Conservation (phyloP, 2,113 vertebrate genomes). For the Chelonoidis abingdonii region DNA sequence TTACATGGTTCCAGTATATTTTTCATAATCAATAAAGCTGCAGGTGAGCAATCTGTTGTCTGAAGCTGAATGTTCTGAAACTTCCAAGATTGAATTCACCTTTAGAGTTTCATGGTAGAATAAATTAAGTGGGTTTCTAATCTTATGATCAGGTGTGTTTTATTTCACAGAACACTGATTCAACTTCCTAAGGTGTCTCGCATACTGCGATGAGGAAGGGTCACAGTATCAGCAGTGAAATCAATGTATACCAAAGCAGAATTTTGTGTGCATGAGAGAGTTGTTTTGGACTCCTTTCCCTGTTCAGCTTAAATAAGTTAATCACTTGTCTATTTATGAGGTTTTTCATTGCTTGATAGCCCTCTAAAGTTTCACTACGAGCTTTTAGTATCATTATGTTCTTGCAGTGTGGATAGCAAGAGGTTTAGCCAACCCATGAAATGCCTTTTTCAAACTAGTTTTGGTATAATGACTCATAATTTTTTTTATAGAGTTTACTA, state of each 20-base stretch:
- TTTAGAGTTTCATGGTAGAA: background rate
- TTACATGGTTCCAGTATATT: background rate
- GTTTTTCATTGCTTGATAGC: constrained; percentile 69
- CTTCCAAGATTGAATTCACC: constrained; percentile 30
- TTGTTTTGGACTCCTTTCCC: constrained; percentile 24
- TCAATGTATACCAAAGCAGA: constrained; percentile 43
- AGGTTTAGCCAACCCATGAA: constrained; percentile 63
- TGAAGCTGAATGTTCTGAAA: background rate
- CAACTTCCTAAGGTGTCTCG: constrained; percentile 28
- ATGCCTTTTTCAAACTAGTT: constrained; percentile 60
- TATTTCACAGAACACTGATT: background rate
- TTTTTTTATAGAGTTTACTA: constrained; percentile 59
- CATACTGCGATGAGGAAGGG: constrained; percentile 33
- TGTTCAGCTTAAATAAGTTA: constrained; percentile 56
- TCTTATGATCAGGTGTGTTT: background rate
- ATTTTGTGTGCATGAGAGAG: background rate
- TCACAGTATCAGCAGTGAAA: constrained; percentile 22
- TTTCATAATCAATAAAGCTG: background rate
- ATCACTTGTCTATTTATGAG: constrained; percentile 75
- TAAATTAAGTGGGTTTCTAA: constrained; percentile 1
- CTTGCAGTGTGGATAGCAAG: constrained; percentile 45
- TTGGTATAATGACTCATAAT: constrained; percentile 53
- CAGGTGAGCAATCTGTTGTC: background rate
- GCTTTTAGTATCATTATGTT: constrained; percentile 75
- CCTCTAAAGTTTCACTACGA: constrained; percentile 71